These are phyloP conservation scores for Schmidtea mediterranea DNA, from an alignment of 1,140 invertebrate genomes.

Conservation along the genomic window DNA sequence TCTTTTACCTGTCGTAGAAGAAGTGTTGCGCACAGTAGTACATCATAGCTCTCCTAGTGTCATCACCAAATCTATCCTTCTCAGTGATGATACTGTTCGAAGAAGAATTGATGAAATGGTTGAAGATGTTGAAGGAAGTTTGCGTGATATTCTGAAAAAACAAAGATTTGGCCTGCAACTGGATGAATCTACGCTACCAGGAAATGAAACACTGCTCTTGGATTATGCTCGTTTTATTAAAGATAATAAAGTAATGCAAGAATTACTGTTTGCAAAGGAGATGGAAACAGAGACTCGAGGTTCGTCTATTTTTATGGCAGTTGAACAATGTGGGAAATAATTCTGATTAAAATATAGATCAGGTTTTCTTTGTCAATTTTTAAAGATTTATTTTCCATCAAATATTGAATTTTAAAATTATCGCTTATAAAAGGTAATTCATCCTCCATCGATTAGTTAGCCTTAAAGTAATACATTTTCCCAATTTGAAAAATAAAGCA, in stretches of 20 bases:
- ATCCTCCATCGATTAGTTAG: too few relatives aligned
- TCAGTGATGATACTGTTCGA: background rate
- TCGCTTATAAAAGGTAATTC: too few relatives aligned
- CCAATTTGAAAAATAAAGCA: too few relatives aligned
- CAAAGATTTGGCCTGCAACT: background rate
- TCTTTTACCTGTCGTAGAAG: background rate
- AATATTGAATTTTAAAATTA: too few relatives aligned
- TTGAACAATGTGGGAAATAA: too few relatives aligned
- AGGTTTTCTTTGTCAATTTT: too few relatives aligned
- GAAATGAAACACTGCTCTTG: background rate
- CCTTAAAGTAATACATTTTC: too few relatives aligned
- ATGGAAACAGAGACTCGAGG: background rate
- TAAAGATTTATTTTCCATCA: too few relatives aligned
- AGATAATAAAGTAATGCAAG: background rate
- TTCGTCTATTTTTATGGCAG: background rate
- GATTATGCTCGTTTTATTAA: slow-evolving; percentile 1
- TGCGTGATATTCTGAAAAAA: background rate
- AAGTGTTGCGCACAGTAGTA: background rate
- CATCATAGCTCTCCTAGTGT: background rate
- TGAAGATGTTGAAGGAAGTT: background rate
- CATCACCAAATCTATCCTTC: background rate
- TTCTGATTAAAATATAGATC: too few relatives aligned
- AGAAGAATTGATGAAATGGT: slow-evolving; percentile 1
- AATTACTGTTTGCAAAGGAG: background rate
- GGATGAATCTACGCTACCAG: background rate